Conservation (phyloP, 37 sponge, comb jelly and placozoan genomes). For the Diacarnus erythraeanus region DNA sequence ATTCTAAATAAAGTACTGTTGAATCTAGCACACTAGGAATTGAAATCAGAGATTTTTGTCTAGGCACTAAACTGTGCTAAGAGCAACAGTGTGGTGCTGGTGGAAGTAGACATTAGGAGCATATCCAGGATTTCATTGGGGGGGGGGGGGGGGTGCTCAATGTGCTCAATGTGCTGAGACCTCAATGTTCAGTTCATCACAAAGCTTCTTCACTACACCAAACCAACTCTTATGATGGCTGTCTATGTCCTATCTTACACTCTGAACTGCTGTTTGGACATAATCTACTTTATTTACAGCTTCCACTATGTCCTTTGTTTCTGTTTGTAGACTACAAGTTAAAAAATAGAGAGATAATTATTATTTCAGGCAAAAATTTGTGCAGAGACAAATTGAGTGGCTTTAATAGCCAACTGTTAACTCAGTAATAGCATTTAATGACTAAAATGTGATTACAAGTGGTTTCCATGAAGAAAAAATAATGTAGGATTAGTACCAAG, state of each 20-base stretch:
- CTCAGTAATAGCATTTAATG: conserved; percentile 31
- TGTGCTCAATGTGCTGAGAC: too few relatives aligned
- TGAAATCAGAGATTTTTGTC: too few relatives aligned
- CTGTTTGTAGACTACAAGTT: neutral
- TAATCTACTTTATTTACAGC: conserved; percentile 32
- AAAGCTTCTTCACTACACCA: conserved; percentile 20
- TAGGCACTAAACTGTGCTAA: too few relatives aligned
- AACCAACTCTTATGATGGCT: conserved; percentile 46
- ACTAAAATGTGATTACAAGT: conserved; percentile 11
- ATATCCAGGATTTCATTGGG: too few relatives aligned
- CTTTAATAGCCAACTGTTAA: conserved; percentile 17
- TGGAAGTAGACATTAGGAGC: too few relatives aligned
- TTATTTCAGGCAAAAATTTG: conserved; percentile 34
- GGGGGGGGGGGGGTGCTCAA: too few relatives aligned
- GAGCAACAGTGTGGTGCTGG: too few relatives aligned
- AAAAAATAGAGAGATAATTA: conserved; percentile 40
- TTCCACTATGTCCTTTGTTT: conserved; percentile 19
- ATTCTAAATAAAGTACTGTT: neutral
- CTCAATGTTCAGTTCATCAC: conserved; percentile 12
- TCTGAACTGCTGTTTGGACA: conserved; percentile 29
- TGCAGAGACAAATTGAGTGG: conserved; percentile 34
- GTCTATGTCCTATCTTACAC: conserved; percentile 27
- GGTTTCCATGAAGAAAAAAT: too few relatives aligned
- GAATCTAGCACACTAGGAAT: too few relatives aligned
- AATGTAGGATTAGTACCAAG: too few relatives aligned